phyloP scores from a whole-genome alignment of 2,797 vertebrate genomes.

The Sebastes reedi region DNA sequence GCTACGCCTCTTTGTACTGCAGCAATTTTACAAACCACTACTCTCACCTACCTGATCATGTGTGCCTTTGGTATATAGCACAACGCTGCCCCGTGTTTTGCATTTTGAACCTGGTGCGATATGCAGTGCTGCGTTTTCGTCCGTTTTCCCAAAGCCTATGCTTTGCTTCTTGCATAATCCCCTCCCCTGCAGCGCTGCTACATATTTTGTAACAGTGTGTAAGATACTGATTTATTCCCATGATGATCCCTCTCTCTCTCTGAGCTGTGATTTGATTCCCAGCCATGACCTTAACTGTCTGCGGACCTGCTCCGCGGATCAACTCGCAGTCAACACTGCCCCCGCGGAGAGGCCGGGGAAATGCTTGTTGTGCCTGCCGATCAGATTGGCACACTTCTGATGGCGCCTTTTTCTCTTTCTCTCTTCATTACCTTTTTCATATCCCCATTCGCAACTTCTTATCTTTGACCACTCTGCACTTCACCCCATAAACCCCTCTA shows the following conservation, averaged over 20 bases:
- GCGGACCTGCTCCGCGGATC: slow-evolving; percentile 45
- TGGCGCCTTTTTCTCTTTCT: slow-evolving; percentile 47
- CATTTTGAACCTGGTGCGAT: slow-evolving; percentile 50
- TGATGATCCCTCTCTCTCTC: slow-evolving; percentile 52
- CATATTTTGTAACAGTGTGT: slow-evolving; percentile 63
- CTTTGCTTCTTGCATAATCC: slow-evolving; percentile 55
- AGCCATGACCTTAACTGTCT: slow-evolving; percentile 62
- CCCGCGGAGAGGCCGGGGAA: slow-evolving; percentile 63
- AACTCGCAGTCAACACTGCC: slow-evolving; percentile 75
- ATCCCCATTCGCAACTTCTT: slow-evolving; percentile 63
- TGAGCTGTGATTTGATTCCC: slow-evolving; percentile 61
- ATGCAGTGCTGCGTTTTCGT: slow-evolving; percentile 28
- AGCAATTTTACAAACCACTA: slow-evolving; percentile 53
- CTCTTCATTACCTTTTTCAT: slow-evolving; percentile 73
- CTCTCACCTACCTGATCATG: slow-evolving; percentile 50
- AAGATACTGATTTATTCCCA: slow-evolving; percentile 65
- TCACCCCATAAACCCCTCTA: slow-evolving; percentile 62
- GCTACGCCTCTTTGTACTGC: slow-evolving; percentile 28
- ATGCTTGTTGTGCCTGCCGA: slow-evolving; percentile 46
- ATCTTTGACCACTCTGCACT: slow-evolving; percentile 58
- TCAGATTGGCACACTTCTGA: slow-evolving; percentile 62
- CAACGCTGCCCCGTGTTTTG: slow-evolving; percentile 44
- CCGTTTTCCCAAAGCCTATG: slow-evolving; percentile 30
- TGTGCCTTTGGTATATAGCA: slow-evolving; percentile 35
- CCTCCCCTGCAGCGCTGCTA: slow-evolving; percentile 42